Evolutionary conservation across 2,888 invertebrate species (phyloP), one percentile per base, ranked within the genome.

Genomic region (Nesidiocoris tenuis): DNA sequence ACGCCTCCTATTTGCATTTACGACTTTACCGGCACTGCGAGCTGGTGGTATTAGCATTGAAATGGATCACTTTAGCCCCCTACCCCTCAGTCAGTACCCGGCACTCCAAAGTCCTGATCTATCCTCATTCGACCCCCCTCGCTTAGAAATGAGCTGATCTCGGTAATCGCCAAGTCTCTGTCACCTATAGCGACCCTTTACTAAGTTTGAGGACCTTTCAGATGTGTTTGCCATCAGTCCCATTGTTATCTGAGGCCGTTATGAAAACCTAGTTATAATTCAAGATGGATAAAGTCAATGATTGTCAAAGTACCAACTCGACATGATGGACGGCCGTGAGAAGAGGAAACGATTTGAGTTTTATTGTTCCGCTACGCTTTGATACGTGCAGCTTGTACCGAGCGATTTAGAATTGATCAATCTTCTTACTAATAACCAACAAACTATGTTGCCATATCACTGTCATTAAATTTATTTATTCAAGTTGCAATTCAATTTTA

Each of bases 1-100:
- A 67, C 67, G 67, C 67, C 67, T 67, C 67, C 67, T 67, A 67
- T 67, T 67, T 67, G 67, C 67, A 67, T 67, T 56, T 56, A 56
- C 56, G 56, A 56, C 67, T 56, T 19, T 39, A 39, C 22, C 55
- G 67, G 67, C 55, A 55, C 67, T 56, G 17, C n/a, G 67, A 16
- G 39, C 39, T 39, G 3, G 39, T 12, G 55, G 56, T 17, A 56
- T 67, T 67, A 67, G 67, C 67, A 67, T 67, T 22, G 67, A 55
- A 67, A 67, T 67, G 67, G 67, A 67, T 67, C 67, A 67, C 67
- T 67, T 22, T 55, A 9, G 2, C 21, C 67, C 67, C 55, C 56
- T 19, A 16, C 55, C 67, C 7, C 18, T 65, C 65, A 12, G 16
- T 39, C 65, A 18, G 18, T 39, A 2, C 65, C 18, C 64, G 63